Base-by-base conservation (phyloP, 2,888 invertebrate genomes). In the Alloplasta piceator region DNA sequence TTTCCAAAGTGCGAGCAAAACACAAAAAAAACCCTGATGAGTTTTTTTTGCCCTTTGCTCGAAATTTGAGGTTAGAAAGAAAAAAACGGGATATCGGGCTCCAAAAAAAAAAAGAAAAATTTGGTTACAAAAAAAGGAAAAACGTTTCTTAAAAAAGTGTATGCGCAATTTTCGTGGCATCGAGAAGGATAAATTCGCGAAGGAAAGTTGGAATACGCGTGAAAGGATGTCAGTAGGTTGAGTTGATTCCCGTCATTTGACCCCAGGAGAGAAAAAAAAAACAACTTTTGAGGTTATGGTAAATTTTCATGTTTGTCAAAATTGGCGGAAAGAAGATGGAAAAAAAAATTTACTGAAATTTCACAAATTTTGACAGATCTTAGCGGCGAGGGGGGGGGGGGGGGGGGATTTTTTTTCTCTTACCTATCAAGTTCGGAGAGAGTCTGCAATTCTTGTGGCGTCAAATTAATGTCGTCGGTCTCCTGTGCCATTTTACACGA, bases 351-450 rank as follows among this genome's bases (percentile, higher is more conserved):
- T 48, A 9, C 48, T n/a, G 64, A 66, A 48, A 50, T 66, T 10
- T 48, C 36, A n/a, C 26, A 36, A n/a, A 41, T 5, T 63, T 73
- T 81, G 60, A 50, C 72, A 68, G 68, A 26, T 26, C 3, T 60
- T 60, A 12, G n/a, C 9, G 38, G 46, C 41, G 12, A 52, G 5
- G 26, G 46, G 16, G n/a, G 5, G 16, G 14, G 26, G 38, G 36
- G 16, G 5, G 16, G 14, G 26, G 38, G 36, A 9, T 43, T 10
- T 6, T 82, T 70, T 66, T 63, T 67, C 52, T 73, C 72, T 88
- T 93, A 97, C 97, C 97, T 97, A 94, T 98, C 97, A 92, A 97
- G 94, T 92, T 97, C 97, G 76, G 97, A 96, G 88, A 98, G 94
- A 92, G 96, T 95, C 94, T 97, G 96, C 88, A 97, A 93, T 93